These are phyloP conservation scores for Agrotis ipsilon DNA, from an alignment of 2,888 invertebrate genomes.

Conservation along the genomic window DNA sequence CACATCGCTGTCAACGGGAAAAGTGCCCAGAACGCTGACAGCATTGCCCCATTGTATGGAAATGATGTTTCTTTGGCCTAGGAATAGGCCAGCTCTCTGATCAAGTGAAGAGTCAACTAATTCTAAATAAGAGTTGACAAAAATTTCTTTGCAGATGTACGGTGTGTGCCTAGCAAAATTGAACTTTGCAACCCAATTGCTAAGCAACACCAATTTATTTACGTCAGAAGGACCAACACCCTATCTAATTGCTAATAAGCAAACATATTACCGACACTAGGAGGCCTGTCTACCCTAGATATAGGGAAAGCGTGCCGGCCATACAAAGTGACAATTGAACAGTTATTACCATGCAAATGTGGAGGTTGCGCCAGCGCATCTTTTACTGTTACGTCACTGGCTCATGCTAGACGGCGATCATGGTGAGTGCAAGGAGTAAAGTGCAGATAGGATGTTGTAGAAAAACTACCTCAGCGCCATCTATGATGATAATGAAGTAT, in stretches of 20 bases:
- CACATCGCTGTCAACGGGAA: too few relatives aligned
- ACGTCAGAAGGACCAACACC: neutral
- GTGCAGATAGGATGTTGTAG: slow-evolving; percentile 26
- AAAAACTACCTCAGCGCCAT: too few relatives aligned
- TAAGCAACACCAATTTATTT: neutral
- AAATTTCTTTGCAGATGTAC: too few relatives aligned
- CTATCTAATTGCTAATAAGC: slow-evolving; percentile 32
- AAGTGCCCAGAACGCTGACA: too few relatives aligned
- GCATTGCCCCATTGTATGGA: too few relatives aligned
- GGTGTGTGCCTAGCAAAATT: too few relatives aligned
- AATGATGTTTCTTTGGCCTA: too few relatives aligned
- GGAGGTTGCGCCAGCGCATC: slow-evolving; percentile 56
- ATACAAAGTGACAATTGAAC: slow-evolving; percentile 55
- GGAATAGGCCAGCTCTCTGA: too few relatives aligned
- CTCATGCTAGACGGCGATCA: slow-evolving; percentile 8
- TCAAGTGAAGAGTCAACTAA: too few relatives aligned
- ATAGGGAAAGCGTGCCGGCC: slow-evolving; percentile 27
- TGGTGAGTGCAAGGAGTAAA: slow-evolving; percentile 36
- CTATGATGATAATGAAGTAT: too few relatives aligned
- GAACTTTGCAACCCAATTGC: neutral
- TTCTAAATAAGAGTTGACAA: too few relatives aligned
- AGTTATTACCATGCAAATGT: slow-evolving; percentile 62
- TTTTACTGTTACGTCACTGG: slow-evolving; percentile 54
- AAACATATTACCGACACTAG: slow-evolving; percentile 30
- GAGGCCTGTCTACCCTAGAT: slow-evolving; percentile 46